A percentile compares a stretch with the other conserved stretches of the same genome.
Evolutionary conservation across 2,888 invertebrate genomes (phyloP).

Genomic region (Troilus luridus): DNA sequence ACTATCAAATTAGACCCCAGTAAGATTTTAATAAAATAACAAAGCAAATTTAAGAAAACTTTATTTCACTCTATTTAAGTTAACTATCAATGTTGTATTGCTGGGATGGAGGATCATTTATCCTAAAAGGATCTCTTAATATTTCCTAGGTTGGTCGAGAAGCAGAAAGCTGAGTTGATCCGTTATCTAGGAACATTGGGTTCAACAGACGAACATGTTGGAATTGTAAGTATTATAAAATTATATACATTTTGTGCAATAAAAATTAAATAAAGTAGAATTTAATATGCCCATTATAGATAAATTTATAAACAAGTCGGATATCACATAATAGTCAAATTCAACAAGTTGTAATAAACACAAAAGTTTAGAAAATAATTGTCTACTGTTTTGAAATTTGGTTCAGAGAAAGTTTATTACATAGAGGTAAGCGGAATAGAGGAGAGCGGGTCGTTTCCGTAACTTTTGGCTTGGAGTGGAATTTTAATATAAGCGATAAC

Average conservation of each 20-base stretch:
- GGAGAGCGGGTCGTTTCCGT: too few relatives aligned
- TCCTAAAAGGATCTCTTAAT: background rate
- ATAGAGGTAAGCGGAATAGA: too few relatives aligned
- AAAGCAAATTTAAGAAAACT: background rate
- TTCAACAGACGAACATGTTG: background rate
- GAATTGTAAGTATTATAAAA: background rate
- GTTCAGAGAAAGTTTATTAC: too few relatives aligned
- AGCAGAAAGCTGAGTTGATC: background rate
- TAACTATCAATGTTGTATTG: background rate
- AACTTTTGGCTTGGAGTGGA: too few relatives aligned
- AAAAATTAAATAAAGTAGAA: background rate
- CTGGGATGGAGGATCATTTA: background rate
- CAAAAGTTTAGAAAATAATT: too few relatives aligned
- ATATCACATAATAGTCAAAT: too few relatives aligned
- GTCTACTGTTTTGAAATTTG: too few relatives aligned
- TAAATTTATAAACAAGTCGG: too few relatives aligned
- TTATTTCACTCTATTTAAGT: background rate
- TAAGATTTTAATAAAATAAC: background rate
- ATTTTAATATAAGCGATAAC: too few relatives aligned
- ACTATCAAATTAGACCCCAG: background rate
- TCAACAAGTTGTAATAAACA: too few relatives aligned
- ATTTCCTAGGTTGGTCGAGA: background rate
- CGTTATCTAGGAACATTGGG: conserved; percentile 1
- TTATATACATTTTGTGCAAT: background rate
- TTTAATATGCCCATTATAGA: too few relatives aligned